Evolutionary conservation across 2,888 invertebrate species (phyloP), one percentile per base, ranked within the genome.

Genomic region (Epinotia ramella): DNA sequence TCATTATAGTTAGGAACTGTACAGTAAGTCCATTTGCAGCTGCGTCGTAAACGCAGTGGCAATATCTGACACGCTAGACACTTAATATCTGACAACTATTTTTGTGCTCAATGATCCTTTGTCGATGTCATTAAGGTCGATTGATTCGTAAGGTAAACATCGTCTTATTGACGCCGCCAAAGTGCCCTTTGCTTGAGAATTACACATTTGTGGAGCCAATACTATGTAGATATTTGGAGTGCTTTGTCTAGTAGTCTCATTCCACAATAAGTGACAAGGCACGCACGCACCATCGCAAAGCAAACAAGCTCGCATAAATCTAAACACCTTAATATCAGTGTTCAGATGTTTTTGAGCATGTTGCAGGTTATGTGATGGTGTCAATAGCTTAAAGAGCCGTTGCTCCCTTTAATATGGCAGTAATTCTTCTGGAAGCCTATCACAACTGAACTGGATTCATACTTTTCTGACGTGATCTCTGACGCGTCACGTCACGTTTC

Each of bases 1-100:
- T 64, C 66, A 73, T 66, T 76, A 40, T 40, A 76, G 71, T 65
- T 76, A 73, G 67, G 73, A n/a, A 28, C n/a, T 62, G 33, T 62
- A 62, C 33, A 16, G 16, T 62, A 62, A 62, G 28, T 6, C 33
- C 16, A 53, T 53, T 53, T n/a, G 13, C 53, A 53, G n/a, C 53
- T 53, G 1, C n/a, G 2, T 53, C 5, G 6, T 53, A 53, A 53
- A 53, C 53, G 16, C n/a, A 53, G 53, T 3, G 1, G n/a, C 16
- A 53, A 53, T 40, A 40, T 40, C 40, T 40, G 40, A 40, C 53
- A 13, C n/a, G 24, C 24, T 28, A 28, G 24, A 28, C 24, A 28
- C 24, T 28, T 28, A 28, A 28, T 28, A 40, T 40, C 40, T 9
- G 40, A 40, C 53, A 13, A 53, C 53, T 53, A 53, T 53, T 53